phyloP scores from a whole-genome alignment of 2,797 vertebrate species.

The Schizopygopsis pylzovi region DNA sequence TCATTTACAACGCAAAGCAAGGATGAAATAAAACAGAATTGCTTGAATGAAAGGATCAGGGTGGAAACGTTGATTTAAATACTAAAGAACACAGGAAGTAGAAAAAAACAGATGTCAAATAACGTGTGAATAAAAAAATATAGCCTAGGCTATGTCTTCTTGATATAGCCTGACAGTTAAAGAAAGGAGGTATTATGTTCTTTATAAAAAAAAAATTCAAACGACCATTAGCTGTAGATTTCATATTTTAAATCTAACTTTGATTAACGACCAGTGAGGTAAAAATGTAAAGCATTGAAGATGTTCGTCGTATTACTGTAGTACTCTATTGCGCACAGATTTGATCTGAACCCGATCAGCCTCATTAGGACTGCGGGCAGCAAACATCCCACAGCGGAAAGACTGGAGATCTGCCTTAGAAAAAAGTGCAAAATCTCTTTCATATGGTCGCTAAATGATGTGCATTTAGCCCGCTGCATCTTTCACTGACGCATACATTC shows the following conservation, averaged over 20 bases:
- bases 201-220: background rate
- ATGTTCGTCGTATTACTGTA: background rate
- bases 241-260: background rate
- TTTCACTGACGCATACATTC: conserved; percentile 43
- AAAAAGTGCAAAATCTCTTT: background rate
- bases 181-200: background rate
- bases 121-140: background rate
- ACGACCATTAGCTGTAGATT: background rate
- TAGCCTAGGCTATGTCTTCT: background rate
- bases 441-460: conserved; percentile 3
- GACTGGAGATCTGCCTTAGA: background rate
- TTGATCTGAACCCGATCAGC: conserved; percentile 23
- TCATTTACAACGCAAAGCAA: background rate
- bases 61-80: background rate
- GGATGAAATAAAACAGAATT: background rate
- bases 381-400: conserved; percentile 29
- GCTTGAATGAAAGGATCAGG: background rate
- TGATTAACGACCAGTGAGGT: background rate
- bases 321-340: background rate
- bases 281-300: background rate
- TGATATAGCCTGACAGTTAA: background rate
- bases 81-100: background rate
- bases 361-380: conserved; percentile 52
- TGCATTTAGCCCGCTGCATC: conserved; percentile 49
- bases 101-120: background rate